Base-by-base conservation (phyloP, 2,113 vertebrate species). In the Oncorhynchus masou region DNA sequence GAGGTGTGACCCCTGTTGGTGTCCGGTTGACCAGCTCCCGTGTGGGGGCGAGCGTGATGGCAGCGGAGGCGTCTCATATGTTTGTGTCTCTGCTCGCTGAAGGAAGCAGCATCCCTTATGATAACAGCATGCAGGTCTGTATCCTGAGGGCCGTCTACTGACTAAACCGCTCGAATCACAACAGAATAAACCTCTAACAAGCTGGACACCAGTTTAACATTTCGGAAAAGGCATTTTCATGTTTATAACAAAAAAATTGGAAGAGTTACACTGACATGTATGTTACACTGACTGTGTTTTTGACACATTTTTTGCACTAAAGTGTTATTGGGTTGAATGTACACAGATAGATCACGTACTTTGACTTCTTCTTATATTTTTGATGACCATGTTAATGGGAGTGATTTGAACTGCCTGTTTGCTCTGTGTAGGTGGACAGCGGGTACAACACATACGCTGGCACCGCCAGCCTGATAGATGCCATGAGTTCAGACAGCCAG, bases 61-160 rank as follows among this genome's bases (percentile, higher is more conserved):
- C 90, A 25, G 92, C 91, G 39, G 97, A 98, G 74, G 94, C 84
- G 77, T 97, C 95, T 51, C 95, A 91, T 2, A 96, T 98, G 94
- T 98, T 94, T 79, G 84, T 96, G 73, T 96, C 96, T 0, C 94
- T 98, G 82, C 91, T 98, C 20, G 94, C 95, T 1, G 98, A 99
- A 75, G 96, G 95, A 84, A 99, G 96, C 1, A 88, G 92, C 62
- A 94, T 95, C 73, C 96, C 94, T 22, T 94, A 88, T 70, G 98
- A 99, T 77, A 95, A 94, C 66, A 96, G 95, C 84, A 95, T 96
- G 88, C 97, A 99, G 96, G 98, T 99, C 89, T 0, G 90, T 89
- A 31, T 78, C 13, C 3, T 22, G 20, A n/a, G 4, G 3, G 20
- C 1, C n/a, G 59, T n/a, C 20, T 4, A 60, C 59, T 60, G 7